A percentile compares a stretch with the other conserved stretches of the same genome.
phyloP scores from a whole-genome alignment of 2,113 vertebrate genomes.

The Rhabdomys dilectus region DNA sequence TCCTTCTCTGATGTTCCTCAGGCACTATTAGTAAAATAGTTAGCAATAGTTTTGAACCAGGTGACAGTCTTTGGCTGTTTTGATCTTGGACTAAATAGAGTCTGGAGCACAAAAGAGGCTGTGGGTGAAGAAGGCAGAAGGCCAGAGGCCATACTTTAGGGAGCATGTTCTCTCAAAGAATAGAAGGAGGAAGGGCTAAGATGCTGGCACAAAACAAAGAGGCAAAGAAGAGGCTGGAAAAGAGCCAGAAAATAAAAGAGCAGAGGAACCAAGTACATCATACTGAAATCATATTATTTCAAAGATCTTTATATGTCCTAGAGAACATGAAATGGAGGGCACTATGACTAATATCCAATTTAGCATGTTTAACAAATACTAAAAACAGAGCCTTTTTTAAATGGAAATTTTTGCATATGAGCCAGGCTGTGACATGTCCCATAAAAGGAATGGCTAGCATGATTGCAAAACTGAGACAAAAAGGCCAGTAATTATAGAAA shows the following conservation, averaged over 20 bases:
- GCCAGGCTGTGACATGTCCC: conserved; percentile 54
- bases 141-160: not conserved
- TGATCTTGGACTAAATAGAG: not conserved
- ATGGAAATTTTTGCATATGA: conserved; percentile 55
- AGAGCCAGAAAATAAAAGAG: not conserved
- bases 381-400: conserved; percentile 58
- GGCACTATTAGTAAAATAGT: not conserved
- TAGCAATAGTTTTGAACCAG: not conserved
- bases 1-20: not conserved
- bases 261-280: not conserved
- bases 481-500: conserved; percentile 68
- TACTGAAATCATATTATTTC: not conserved
- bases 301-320: not conserved
- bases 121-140: not conserved
- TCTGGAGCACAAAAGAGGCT: not conserved
- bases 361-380: conserved; percentile 50
- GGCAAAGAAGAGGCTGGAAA: not conserved
- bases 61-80: not conserved
- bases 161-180: not conserved
- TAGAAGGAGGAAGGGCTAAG: not conserved
- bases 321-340: conserved; percentile 2
- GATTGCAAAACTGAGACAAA: conserved; percentile 64
- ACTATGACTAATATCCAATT: conserved; percentile 2
- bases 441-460: conserved; percentile 43
- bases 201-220: not conserved